Conservation (phyloP, 2,797 vertebrate genomes). For the Nannoperca obscura region DNA sequence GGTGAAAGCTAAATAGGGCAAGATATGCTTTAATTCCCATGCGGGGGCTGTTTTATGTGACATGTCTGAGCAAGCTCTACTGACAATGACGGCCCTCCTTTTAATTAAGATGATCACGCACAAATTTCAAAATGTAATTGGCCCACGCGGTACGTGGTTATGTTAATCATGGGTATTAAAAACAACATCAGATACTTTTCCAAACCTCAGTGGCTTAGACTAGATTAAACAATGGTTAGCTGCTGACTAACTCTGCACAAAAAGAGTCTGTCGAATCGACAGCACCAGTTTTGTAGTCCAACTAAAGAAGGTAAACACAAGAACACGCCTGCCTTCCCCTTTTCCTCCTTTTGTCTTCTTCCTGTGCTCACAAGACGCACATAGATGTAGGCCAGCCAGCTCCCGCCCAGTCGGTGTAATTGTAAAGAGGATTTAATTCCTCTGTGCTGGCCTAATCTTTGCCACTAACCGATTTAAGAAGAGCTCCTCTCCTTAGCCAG, state of each 20-base stretch:
- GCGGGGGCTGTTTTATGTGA: background rate
- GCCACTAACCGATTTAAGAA: slow-evolving; percentile 81
- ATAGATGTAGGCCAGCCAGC: slow-evolving; percentile 67
- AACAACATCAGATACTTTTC: background rate
- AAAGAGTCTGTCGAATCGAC: background rate
- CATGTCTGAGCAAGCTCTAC: slow-evolving; percentile 17
- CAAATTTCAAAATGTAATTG: slow-evolving; percentile 5
- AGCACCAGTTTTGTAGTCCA: slow-evolving; percentile 44
- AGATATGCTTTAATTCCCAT: background rate
- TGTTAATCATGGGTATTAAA: slow-evolving; percentile 6
- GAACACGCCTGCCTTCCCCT: background rate
- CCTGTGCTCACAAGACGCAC: slow-evolving; percentile 23
- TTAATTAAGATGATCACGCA: slow-evolving; percentile 9
- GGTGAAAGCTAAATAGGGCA: background rate
- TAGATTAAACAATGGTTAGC: background rate
- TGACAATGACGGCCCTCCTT: background rate
- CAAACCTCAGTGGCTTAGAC: background rate
- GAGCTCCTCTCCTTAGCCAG: slow-evolving; percentile 67
- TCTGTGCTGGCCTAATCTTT: slow-evolving; percentile 79
- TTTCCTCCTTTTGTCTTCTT: slow-evolving; percentile 32
- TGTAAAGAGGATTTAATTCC: slow-evolving; percentile 81
- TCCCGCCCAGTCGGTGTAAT: slow-evolving; percentile 58
- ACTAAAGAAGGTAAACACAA: slow-evolving; percentile 52
- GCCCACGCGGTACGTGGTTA: background rate
- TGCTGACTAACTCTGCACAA: background rate